Conservation (phyloP, 1,140 invertebrate genomes). For the Scaptomyza pallida region DNA sequence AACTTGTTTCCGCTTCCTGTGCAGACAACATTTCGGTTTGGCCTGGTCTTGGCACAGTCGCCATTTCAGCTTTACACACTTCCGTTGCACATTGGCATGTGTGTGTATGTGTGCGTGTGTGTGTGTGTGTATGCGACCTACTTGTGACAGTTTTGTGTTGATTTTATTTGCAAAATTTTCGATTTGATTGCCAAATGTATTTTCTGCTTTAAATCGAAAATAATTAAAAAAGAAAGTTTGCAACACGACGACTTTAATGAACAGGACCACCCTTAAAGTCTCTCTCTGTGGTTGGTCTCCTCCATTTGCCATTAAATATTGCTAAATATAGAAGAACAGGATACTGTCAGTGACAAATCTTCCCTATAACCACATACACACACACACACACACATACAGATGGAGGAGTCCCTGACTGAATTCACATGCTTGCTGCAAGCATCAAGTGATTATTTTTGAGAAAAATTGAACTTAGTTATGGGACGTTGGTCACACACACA, state of each 20-base stretch:
- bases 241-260: background rate
- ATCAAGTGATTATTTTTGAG: constrained; percentile 62
- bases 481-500: background rate
- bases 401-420: constrained; percentile 18
- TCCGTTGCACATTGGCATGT: constrained; percentile 7
- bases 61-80: constrained; percentile 54
- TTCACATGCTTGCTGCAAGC: background rate
- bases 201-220: constrained; percentile 38
- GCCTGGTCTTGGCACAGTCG: constrained; percentile 52
- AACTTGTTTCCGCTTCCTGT: constrained; percentile 74
- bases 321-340: background rate
- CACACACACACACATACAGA: too few relatives aligned
- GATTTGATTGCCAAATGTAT: constrained; percentile 41
- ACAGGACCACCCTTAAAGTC: background rate
- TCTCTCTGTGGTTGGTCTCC: constrained; percentile 13
- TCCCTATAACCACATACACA: background rate
- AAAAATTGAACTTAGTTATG: constrained; percentile 54
- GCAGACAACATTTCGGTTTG: constrained; percentile 68
- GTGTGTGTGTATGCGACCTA: constrained; percentile 49
- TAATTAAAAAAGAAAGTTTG: constrained; percentile 45
- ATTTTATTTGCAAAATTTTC: constrained; percentile 34
- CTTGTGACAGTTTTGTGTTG: constrained; percentile 45
- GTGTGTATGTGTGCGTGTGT: background rate
- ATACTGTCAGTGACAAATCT: constrained; percentile 38
- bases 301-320: constrained; percentile 53